Evolutionary conservation across 2,888 invertebrate species (phyloP), one percentile per base, ranked within the genome.

Genomic region (Clistopyga incitator): DNA sequence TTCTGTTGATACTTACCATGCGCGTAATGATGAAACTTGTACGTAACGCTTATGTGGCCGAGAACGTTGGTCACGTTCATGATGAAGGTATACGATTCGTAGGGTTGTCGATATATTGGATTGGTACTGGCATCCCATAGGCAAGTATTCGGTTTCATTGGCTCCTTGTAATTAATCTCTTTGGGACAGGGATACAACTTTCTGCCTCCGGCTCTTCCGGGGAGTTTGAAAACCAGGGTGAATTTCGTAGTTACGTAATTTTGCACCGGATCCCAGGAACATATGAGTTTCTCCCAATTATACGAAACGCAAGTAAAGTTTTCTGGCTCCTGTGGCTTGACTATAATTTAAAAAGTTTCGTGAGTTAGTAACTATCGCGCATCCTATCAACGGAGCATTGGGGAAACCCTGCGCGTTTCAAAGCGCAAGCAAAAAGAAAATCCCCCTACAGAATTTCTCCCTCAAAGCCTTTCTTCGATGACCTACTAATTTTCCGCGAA

Each of bases 271-370:
- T 94, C 95, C 96, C 97, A 98, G 1, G 95, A 94, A 90, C 98
- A 98, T 15, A 95, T 96, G 87, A 98, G 93, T 88, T 95, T 95
- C 74, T 96, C 95, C 93, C 96, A 96, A 91, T 98, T 97, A 85
- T 95, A 94, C 13, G 97, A 96, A 68, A 95, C 93, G 90, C 98
- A 98, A 34, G 93, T 93, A 89, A 98, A 97, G 91, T 97, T 95
- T 10, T 93, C 92, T 2, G 97, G 96, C 87, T 94, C 92, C 81
- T 94, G 91, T 0, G 97, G 97, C 76, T 94, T 94, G 54, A 92
- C 95, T 95, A 90, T 67, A 93, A 75, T 25, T 15, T 18, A 47
- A 8, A 45, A 65, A 45, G 13, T 65, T 65, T 42, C 15, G 10
- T 8, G 0, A 1, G n/a, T 67, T 6, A 42, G n/a, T 18, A 6